These are phyloP conservation scores for Epinotia ramella DNA, from an alignment of 2,888 invertebrate species.

Conservation along the genomic window DNA sequence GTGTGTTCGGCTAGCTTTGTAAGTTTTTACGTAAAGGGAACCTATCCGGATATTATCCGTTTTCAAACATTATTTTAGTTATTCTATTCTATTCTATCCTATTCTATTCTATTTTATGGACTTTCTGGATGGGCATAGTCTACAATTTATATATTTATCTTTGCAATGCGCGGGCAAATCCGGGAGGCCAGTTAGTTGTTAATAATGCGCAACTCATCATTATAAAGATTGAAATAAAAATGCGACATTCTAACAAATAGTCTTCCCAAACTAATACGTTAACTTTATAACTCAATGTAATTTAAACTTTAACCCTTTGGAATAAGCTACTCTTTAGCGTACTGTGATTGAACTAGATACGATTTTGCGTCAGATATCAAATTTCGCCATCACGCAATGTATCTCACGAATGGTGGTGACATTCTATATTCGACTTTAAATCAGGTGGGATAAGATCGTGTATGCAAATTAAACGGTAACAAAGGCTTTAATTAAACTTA, in stretches of 20 bases:
- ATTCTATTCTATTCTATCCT: too few relatives aligned
- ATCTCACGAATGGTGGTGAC: not conserved
- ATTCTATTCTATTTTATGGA: too few relatives aligned
- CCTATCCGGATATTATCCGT: too few relatives aligned
- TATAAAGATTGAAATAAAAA: constrained; percentile 2
- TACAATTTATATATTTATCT: too few relatives aligned
- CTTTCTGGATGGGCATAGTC: too few relatives aligned
- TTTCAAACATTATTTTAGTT: too few relatives aligned
- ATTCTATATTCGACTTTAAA: constrained; percentile 5
- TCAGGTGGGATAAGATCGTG: not conserved
- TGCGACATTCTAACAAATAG: not conserved
- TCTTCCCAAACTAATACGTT: not conserved
- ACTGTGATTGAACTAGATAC: not conserved
- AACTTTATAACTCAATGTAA: not conserved
- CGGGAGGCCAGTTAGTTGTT: too few relatives aligned
- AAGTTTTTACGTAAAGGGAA: too few relatives aligned
- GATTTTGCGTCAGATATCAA: not conserved
- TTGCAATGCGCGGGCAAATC: too few relatives aligned
- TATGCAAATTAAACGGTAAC: not conserved
- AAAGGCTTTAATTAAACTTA: constrained; percentile 13
- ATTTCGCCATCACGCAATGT: constrained; percentile 25
- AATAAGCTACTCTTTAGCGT: not conserved
- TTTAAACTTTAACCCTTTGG: not conserved
- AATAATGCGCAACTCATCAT: constrained; percentile 5
- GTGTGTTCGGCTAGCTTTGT: too few relatives aligned